These are phyloP conservation scores for Parochlus steinenii DNA, from an alignment of 2,888 invertebrate species.

Conservation along the genomic window DNA sequence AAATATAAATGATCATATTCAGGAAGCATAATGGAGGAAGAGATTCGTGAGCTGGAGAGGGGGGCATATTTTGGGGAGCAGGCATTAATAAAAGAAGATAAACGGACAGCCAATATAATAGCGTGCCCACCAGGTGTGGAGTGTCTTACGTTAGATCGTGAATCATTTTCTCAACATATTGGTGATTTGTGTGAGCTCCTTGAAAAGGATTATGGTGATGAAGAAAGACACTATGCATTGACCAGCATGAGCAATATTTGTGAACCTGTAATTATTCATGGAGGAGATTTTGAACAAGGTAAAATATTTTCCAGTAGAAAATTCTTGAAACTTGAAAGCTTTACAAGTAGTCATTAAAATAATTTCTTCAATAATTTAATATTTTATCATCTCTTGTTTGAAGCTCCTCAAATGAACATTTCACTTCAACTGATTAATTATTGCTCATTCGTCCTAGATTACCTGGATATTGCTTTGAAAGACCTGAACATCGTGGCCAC, in stretches of 20 bases:
- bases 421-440: too few relatives aligned
- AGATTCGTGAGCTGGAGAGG: slow-evolving; percentile 49
- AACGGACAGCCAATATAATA: slow-evolving; percentile 82
- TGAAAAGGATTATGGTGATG: slow-evolving; percentile 58
- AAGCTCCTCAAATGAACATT: too few relatives aligned
- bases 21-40: slow-evolving; percentile 35
- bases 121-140: slow-evolving; percentile 70
- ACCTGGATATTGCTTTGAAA: slow-evolving; percentile 53
- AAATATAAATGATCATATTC: not conserved
- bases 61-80: slow-evolving; percentile 85
- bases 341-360: slow-evolving; percentile 13
- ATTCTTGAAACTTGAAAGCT: not conserved
- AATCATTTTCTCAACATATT: slow-evolving; percentile 56
- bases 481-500: slow-evolving; percentile 72
- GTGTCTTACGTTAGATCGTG: slow-evolving; percentile 72
- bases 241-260: slow-evolving; percentile 18
- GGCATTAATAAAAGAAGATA: slow-evolving; percentile 71
- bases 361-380: too few relatives aligned
- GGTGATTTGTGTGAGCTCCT: slow-evolving; percentile 58
- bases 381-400: too few relatives aligned
- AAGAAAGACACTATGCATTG: slow-evolving; percentile 31
- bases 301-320: slow-evolving; percentile 2
- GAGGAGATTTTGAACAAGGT: slow-evolving; percentile 6
- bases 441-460: too few relatives aligned
- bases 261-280: slow-evolving; percentile 9